Evolutionary conservation across 2,888 invertebrate species (phyloP), one percentile per base, ranked within the genome.

Genomic region (Argyresthia goedartella): DNA sequence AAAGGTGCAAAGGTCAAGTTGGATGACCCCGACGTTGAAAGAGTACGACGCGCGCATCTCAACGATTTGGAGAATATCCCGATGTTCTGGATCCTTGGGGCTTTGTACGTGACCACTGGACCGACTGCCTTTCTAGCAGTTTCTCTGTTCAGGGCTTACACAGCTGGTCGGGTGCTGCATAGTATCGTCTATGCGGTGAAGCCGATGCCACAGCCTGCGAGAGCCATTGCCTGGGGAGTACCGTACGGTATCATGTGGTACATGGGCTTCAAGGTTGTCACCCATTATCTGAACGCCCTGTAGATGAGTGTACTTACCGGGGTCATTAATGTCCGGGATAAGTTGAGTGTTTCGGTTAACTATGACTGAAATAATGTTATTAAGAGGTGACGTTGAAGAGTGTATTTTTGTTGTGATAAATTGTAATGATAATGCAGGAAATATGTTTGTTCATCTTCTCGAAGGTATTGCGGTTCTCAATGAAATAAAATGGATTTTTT

Each of bases 1-100:
- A 43, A 44, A 4, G 65, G 58, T 53, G 74, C 76, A 11, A 77
- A 73, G 57, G 73, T 85, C 52, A 81, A 76, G 60, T 70, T 57
- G 47, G 81, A 80, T 41, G 78, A 84, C 54, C 72, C 69, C 0
- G 61, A 56, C 1, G 66, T 85, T 16, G 84, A 85, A 59, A 67
- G 85, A 4, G 55, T 76, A 1, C 69, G 85, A 1, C 74, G 90
- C 65, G 92, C 91, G 11, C 92, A 93, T 66, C 78, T 88, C 60
- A 93, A 93, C 64, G 93, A 93, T 66, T 67, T 93, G 71, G 92
- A 93, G 73, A 93, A 92, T 69, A 92, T 93, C 52, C 86, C 90
- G 0, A 81, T 89, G 1, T 93, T 92, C 67, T 85, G 91, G 68
- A 62, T 91, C 11, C 71, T 90, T 34, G 90, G 88, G 6, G 84